phyloP scores from a whole-genome alignment of 2,888 invertebrate genomes.

The Temnothorax unifasciatus region DNA sequence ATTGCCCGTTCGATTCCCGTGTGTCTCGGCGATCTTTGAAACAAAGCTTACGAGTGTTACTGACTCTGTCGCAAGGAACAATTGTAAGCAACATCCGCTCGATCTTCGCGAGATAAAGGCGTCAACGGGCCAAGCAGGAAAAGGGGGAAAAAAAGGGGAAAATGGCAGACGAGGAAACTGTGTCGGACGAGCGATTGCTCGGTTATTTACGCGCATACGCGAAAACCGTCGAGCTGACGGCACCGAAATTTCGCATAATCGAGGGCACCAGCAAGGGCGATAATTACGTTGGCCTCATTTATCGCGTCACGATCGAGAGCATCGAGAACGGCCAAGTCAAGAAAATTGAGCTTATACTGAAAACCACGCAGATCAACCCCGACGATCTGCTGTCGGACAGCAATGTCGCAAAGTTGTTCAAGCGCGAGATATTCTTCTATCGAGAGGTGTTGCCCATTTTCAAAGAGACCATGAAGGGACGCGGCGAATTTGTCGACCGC shows the following conservation, averaged over 20 bases:
- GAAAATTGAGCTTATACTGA: slow-evolving; percentile 21
- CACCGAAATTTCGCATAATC: slow-evolving; percentile 52
- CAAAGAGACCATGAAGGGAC: slow-evolving; percentile 35
- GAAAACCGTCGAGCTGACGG: slow-evolving; percentile 35
- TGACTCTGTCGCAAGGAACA: background rate
- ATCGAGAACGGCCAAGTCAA: slow-evolving; percentile 51
- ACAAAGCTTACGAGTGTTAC: background rate
- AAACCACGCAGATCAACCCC: background rate
- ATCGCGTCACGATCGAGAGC: slow-evolving; percentile 64
- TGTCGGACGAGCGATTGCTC: slow-evolving; percentile 6
- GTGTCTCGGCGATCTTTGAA: background rate
- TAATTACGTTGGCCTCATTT: slow-evolving; percentile 69
- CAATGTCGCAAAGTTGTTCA: slow-evolving; percentile 53
- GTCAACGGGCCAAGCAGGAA: background rate
- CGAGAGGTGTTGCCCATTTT: slow-evolving; percentile 62
- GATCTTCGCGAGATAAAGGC: background rate
- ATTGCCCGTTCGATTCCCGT: background rate
- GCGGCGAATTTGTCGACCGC: slow-evolving; percentile 17
- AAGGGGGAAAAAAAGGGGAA: background rate
- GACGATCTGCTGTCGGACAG: background rate
- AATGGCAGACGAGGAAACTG: background rate
- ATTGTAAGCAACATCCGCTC: background rate
- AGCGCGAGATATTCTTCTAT: slow-evolving; percentile 68
- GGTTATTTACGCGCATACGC: slow-evolving; percentile 62
- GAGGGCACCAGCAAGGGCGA: slow-evolving; percentile 64